These are phyloP conservation scores for Okapia johnstoni DNA, from an alignment of 2,113 vertebrate species.

Conservation along the genomic window DNA sequence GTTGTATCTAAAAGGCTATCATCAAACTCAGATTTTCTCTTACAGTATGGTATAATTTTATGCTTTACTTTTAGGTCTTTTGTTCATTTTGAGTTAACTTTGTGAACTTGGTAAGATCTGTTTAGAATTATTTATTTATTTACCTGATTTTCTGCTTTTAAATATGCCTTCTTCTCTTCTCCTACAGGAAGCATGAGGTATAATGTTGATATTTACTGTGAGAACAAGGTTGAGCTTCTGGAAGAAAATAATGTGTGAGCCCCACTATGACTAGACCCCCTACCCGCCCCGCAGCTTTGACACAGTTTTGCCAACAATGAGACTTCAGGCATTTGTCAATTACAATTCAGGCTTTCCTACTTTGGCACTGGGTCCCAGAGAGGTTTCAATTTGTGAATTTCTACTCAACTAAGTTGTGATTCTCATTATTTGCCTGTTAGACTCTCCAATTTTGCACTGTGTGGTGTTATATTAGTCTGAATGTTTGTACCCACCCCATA, in stretches of 20 bases:
- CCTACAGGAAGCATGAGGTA: background rate
- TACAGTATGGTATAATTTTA: background rate
- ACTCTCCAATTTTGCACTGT: background rate
- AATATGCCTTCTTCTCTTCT: background rate
- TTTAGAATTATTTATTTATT: background rate
- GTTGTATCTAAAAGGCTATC: background rate
- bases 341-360: background rate
- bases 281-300: background rate
- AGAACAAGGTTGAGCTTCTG: background rate
- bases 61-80: background rate
- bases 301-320: background rate
- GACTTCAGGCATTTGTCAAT: background rate
- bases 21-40: background rate
- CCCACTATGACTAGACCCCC: rapidly evolving
- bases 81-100: background rate
- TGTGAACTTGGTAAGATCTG: background rate
- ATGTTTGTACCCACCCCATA: background rate
- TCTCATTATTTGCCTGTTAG: background rate
- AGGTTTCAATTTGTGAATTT: background rate
- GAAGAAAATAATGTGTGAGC: background rate
- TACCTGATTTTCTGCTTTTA: background rate
- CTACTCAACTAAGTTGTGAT: background rate
- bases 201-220: background rate
- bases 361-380: no score
- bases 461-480: background rate